phyloP scores from a whole-genome alignment of 1,140 invertebrate genomes.

The Glomeris maerens region DNA sequence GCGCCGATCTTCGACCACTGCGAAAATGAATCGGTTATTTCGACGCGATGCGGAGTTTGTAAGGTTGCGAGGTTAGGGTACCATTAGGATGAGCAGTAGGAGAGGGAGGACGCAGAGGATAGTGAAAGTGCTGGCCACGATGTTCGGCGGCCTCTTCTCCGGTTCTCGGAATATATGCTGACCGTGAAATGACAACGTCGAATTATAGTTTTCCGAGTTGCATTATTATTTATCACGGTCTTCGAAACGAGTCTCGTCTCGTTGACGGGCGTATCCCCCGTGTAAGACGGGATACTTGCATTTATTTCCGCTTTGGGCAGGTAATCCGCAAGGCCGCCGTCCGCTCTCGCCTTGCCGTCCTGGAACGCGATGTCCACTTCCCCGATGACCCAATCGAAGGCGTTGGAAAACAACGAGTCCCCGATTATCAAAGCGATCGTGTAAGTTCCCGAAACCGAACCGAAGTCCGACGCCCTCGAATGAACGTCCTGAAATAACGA shows the following conservation, averaged over 20 bases:
- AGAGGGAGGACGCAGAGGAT: slow-evolving; percentile 64
- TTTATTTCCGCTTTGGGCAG: slow-evolving; percentile 67
- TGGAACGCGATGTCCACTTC: slow-evolving; percentile 57
- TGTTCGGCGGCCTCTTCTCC: slow-evolving; percentile 70
- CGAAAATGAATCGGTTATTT: slow-evolving; percentile 20
- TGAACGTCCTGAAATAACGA: slow-evolving; percentile 54
- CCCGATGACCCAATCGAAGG: slow-evolving; percentile 70
- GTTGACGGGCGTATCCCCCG: slow-evolving; percentile 16
- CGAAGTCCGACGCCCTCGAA: slow-evolving; percentile 63
- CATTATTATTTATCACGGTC: slow-evolving; percentile 2
- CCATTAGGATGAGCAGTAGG: slow-evolving; percentile 62
- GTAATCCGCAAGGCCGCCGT: slow-evolving; percentile 31
- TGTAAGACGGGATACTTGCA: slow-evolving; percentile 29
- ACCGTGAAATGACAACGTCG: slow-evolving; percentile 23
- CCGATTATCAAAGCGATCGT: slow-evolving; percentile 65
- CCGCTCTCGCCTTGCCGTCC: slow-evolving; percentile 25
- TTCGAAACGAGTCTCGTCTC: background rate
- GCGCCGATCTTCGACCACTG: slow-evolving; percentile 77
- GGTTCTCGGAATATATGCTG: slow-evolving; percentile 82
- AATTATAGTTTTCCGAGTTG: background rate
- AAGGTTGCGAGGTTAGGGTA: slow-evolving; percentile 28
- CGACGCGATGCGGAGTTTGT: background rate
- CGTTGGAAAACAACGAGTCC: slow-evolving; percentile 76
- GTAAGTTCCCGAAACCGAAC: slow-evolving; percentile 59
- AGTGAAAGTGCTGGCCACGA: slow-evolving; percentile 83